Evolutionary conservation across 2,113 vertebrate species (phyloP), one percentile per base, ranked within the genome.

Genomic region (Hydropotes inermis): DNA sequence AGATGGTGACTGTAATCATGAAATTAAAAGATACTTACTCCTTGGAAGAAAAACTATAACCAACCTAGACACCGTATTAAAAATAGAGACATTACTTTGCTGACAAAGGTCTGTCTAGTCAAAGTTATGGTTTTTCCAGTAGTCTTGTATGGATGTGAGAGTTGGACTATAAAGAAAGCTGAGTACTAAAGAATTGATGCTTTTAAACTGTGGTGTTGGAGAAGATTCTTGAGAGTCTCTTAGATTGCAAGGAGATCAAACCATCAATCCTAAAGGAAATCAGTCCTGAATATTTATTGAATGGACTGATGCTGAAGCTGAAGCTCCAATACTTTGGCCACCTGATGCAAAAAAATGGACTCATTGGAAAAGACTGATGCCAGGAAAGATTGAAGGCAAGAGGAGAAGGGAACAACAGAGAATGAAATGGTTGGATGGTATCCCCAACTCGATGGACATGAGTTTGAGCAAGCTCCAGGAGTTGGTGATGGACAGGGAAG

Each of bases 101-200:
- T 12, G 5, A 70, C 10, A 70, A 36, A 70, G n/a, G 4, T 70
- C 9, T 1, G 0, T 70, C 9, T 36, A 36, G n/a, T 36, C n/a
- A 70, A 70, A 70, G 17, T 10, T 36, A 70, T 9, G 1, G 33
- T 67, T 70, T 67, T 36, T 64, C 61, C 30, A 64, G 30, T 64
- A 64, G 61, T 64, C 30, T 64, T 70, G n/a, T 70, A 70, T 36
- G 64, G 9, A 70, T 36, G n/a, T 36, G 64, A 19, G n/a, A 70
- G n/a, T 11, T 36, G 17, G n/a, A 70, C 19, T 70, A 36, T 70
- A 21, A 70, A 36, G 17, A 70, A 70, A 67, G 4, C 8, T 67
- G 64, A 67, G 64, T 70, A 36, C 64, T 70, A 9, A 36, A 70
- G 33, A 36, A 70, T 2, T 70, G 64, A 70, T 70, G 64, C 8